Base-by-base conservation (phyloP, 2,113 vertebrate species). In the Ancistrus triradiatus region DNA sequence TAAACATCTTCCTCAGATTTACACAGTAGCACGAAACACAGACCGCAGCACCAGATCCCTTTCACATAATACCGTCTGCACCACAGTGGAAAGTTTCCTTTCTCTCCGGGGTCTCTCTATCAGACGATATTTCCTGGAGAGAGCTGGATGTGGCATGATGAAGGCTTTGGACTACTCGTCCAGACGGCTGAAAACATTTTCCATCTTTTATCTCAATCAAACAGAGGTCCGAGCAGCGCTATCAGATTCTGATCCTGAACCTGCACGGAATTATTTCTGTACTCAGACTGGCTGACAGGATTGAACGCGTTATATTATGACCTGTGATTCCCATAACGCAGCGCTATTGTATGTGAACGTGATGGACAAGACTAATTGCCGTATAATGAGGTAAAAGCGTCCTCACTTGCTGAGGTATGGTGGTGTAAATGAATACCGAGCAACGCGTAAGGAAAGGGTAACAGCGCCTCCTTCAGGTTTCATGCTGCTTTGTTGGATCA, bases 401-500 rank as follows among this genome's bases (percentile, higher is more conserved):
- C 22, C 6, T 42, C 33, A 50, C 28, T 15, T 22, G 48, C 22
- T 11, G 37, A 31, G 21, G 3, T 3, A 3, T 14, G 14, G 15
- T 5, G 18, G 6, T 50, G n/a, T 17, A 15, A 7, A 31, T 18
- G 10, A 47, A n/a, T n/a, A 46, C 15, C 3, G 2, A 3, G 13
- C 6, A 1, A 15, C 6, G 14, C n/a, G 7, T 1, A 37, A 44
- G 46, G n/a, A 46, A 51, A 51, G 46, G 9, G 52, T 51, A 73
- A 73, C 38, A 59, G 59, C 24, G 15, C 70, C 70, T 6, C 65
- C 59, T 4, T 53, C 46, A 53, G 70, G 49, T 19, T 6, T 4
- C 33, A 58, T 21, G n/a, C n/a, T 18, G 3, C 9, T 37, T 8
- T 37, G 35, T 13, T 37, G 35, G 9, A 37, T 7, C 9, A 37